These are phyloP conservation scores for Antheraea mylitta DNA, from an alignment of 1,140 invertebrate genomes.

Conservation along the genomic window DNA sequence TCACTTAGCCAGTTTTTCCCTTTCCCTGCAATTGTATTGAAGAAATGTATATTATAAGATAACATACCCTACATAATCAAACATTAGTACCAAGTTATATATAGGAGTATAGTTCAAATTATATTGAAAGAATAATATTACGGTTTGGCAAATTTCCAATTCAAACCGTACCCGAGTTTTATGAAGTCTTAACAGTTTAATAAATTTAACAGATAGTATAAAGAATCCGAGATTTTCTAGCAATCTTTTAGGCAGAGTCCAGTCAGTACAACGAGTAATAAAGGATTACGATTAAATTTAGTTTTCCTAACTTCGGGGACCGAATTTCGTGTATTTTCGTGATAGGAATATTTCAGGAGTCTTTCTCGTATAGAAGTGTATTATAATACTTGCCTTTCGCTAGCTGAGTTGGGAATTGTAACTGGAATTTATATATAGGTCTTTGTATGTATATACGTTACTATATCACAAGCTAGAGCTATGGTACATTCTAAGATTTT, in stretches of 20 bases:
- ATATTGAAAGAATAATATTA: too few species aligned
- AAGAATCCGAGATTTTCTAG: background rate
- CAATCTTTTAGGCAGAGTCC: background rate
- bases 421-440: background rate
- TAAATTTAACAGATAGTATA: background rate
- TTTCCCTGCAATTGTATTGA: too few species aligned
- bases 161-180: too few species aligned
- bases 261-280: background rate
- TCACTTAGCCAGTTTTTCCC: too few species aligned
- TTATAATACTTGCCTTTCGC: background rate
- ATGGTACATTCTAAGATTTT: too few species aligned
- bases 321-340: background rate
- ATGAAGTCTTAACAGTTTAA: background rate
- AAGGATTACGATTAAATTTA: constrained; percentile 1
- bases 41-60: too few species aligned
- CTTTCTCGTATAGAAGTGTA: background rate
- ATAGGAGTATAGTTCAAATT: too few species aligned
- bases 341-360: background rate
- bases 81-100: too few species aligned
- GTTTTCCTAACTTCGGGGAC: background rate
- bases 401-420: background rate
- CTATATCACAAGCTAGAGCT: too few species aligned
- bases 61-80: too few species aligned
- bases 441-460: background rate
- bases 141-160: too few species aligned